Base-by-base conservation (phyloP, 1,140 invertebrate species). In the Trigoniulus corallinus region DNA sequence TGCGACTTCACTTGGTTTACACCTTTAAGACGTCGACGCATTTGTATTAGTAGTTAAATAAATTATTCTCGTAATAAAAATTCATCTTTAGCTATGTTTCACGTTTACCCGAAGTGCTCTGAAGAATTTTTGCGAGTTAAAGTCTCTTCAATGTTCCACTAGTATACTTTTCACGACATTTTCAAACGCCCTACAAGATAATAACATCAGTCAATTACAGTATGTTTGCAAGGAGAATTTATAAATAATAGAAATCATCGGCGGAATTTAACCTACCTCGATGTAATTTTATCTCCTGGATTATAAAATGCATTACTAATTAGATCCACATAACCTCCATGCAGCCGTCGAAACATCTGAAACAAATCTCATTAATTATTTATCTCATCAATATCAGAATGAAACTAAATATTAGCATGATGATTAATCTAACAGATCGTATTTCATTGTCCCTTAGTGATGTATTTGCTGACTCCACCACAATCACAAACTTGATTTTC, bases 221-320 rank as follows among this genome's bases (percentile, higher is more conserved):
- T 13, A 39, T 12, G n/a, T n/a, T n/a, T n/a, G n/a, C n/a, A n/a
- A n/a, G n/a, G n/a, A n/a, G n/a, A n/a, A n/a, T n/a, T n/a, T n/a
- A n/a, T n/a, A n/a, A n/a, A n/a, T n/a, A n/a, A n/a, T n/a, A n/a
- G n/a, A n/a, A n/a, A n/a, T n/a, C n/a, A n/a, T n/a, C n/a, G n/a
- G n/a, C n/a, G n/a, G n/a, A n/a, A n/a, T n/a, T n/a, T n/a, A n/a
- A n/a, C 13, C 76, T 74, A 88, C 85, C 76, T 78, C 2, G 85
- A 89, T 39, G 69, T 75, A 43, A 93, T 83, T 56, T 76, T 73
- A 59, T 88, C 81, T 21, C 84, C 85, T 42, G 89, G 88, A 62
- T 83, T 77, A 65, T 94, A 91, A 67, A 97, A 96, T 44, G 91
- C 89, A 75, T 94, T 93, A 61, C 86, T 92, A 18, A 95, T 77